Base-by-base conservation (phyloP, 2,113 vertebrate species). In the Cebus imitator region DNA sequence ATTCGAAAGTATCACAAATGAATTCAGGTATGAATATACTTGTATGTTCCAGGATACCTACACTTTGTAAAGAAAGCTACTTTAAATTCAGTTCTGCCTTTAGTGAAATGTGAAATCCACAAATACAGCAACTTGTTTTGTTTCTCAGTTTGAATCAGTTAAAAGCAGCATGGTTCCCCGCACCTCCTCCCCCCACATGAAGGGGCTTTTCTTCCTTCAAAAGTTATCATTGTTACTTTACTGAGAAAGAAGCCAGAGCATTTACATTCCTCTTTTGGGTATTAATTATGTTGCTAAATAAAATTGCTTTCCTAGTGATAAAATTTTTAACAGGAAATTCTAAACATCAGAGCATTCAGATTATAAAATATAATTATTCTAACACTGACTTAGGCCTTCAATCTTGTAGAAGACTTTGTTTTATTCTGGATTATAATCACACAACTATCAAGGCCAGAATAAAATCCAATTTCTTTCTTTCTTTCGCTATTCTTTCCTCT, bases 321-420 rank as follows among this genome's bases (percentile, higher is more conserved):
- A 92, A 89, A 76, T 89, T 89, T 48, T 75, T 91, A n/a, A 66
- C 37, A 92, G 80, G 30, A 76, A 73, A 58, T 45, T 84, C 83
- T 94, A 48, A 92, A 17, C 21, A 35, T 37, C n/a, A 66, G 17
- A 70, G 14, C 27, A 80, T 73, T 78, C 6, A 40, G 17, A 70
- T 50, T 76, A 75, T 0, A 81, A 90, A 92, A 86, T 52, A 73
- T 9, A 6, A 18, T 64, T 57, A 40, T 45, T 66, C 23, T 80
- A 91, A 84, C 18, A 58, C 10, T 16, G 50, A 84, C 11, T 37
- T 13, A 72, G 40, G 43, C 35, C 12, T 72, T 73, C 25, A 81
- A 76, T 87, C 37, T 57, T 91, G 25, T 18, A 61, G 27, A 78
- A 58, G 20, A 88, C 43, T 79, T 70, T 64, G n/a, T 58, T 72